These are phyloP conservation scores for Vesta saturnalis DNA, from an alignment of 2,888 invertebrate genomes.

Conservation along the genomic window DNA sequence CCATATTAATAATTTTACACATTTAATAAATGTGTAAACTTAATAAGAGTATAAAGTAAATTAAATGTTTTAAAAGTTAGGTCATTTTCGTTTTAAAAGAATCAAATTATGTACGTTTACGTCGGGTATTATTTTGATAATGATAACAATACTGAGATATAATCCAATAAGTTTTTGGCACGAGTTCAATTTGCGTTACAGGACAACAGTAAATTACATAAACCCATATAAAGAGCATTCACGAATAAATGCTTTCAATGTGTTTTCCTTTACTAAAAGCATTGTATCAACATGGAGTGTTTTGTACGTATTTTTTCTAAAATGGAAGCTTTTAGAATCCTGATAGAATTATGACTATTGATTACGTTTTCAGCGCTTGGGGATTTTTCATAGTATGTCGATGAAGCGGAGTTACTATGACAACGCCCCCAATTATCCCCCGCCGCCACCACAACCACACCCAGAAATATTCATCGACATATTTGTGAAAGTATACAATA, in stretches of 20 bases:
- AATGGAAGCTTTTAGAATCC: conserved; percentile 36
- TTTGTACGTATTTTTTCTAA: conserved; percentile 27
- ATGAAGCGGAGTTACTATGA: conserved; percentile 58
- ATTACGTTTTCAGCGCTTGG: conserved; percentile 56
- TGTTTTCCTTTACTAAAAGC: conserved; percentile 18
- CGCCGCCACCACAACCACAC: conserved; percentile 50
- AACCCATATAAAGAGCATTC: conserved; percentile 13
- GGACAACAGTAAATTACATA: neutral
- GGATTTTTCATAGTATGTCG: conserved; percentile 60
- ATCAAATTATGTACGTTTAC: neutral
- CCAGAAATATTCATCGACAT: conserved; percentile 47
- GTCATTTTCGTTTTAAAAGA: no score
- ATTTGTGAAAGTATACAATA: conserved; percentile 27
- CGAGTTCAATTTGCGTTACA: neutral
- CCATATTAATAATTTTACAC: no score
- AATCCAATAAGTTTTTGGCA: neutral
- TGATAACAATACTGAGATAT: neutral
- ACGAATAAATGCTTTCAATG: neutral
- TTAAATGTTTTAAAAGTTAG: neutral
- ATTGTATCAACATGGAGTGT: conserved; percentile 12
- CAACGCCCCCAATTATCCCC: conserved; percentile 50
- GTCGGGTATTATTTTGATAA: neutral
- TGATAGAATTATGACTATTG: conserved; percentile 55
- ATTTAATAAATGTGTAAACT: no score
- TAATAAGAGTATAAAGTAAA: no score